Base-by-base conservation (phyloP, 2,797 vertebrate genomes). In the Fringilla coelebs region DNA sequence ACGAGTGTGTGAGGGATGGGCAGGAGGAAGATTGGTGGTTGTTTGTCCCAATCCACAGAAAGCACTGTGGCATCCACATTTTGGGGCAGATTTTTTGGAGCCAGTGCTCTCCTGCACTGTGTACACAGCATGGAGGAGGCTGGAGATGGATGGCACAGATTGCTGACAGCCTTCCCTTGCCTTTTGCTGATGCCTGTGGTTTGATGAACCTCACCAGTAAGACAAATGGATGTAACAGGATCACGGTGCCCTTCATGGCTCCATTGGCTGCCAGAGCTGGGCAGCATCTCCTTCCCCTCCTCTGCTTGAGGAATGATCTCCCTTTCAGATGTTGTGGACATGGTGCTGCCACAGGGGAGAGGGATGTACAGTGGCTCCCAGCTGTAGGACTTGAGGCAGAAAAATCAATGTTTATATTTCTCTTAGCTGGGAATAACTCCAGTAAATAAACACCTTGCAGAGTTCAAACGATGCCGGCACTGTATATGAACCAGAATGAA, bases 321-420 rank as follows among this genome's bases (percentile, higher is more conserved):
- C 62, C 60, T 79, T 51, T 66, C 75, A 58, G 81, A 14, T 4
- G 2, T 10, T 38, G 8, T 62, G 74, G 40, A 41, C 66, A 28
- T 3, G 31, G 67, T 41, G 67, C 72, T 91, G 83, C 80, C 20
- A 8, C 10, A 2, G 6, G n/a, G 38, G 57, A 63, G 60, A 51
- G 43, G 41, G 28, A 40, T 31, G 40, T 31, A 13, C 24, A 15
- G 73, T 32, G 41, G 28, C 75, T 93, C 74, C 25, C 74, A 78
- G 76, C 79, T 83, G 61, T n/a, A 72, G 85, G 82, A 83, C 85
- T 86, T 77, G n/a, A 88, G 77, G 85, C 88, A 91, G 73, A 88
- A 94, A 95, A 95, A 95, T 91, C 93, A 86, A 71, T 93, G 88
- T 94, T 96, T 94, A 10, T 72, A 26, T 88, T 94, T 88, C 88